Conservation (phyloP, 1,140 invertebrate genomes). For the Danaus melanippus region DNA sequence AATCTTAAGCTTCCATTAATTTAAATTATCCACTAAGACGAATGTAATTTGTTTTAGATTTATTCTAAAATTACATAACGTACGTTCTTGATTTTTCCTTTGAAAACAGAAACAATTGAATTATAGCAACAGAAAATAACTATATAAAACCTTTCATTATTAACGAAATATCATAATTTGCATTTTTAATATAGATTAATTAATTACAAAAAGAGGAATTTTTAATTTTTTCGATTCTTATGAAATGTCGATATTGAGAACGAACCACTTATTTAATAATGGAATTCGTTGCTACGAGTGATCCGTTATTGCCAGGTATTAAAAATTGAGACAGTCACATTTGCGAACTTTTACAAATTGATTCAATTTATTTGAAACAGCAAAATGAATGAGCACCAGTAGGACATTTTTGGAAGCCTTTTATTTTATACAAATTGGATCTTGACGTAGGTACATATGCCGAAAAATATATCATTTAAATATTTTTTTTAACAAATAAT, state of each 20-base stretch:
- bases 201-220: conserved; percentile 1
- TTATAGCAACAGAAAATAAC: too few relatives aligned
- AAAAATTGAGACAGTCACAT: conserved; percentile 17
- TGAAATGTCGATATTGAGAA: conserved; percentile 9
- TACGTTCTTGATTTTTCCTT: conserved; percentile 7
- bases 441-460: too few relatives aligned
- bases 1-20: conserved; percentile 48
- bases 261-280: conserved; percentile 16
- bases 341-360: conserved; percentile 19
- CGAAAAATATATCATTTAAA: too few relatives aligned
- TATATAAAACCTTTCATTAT: conserved; percentile 2
- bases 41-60: conserved; percentile 49
- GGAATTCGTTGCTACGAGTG: conserved; percentile 7
- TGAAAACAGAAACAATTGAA: too few relatives aligned
- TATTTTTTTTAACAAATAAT: too few relatives aligned
- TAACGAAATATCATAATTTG: conserved; percentile 2
- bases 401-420: conserved; percentile 12
- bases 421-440: not conserved
- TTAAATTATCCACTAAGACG: conserved; percentile 54
- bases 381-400: conserved; percentile 14
- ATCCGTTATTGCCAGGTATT: conserved; percentile 17
- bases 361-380: conserved; percentile 21
- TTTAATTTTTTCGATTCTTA: not conserved
- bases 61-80: conserved; percentile 37
- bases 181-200: not conserved